Base-by-base conservation (phyloP, 1,140 invertebrate genomes). In the Scaptomyza hsui region DNA sequence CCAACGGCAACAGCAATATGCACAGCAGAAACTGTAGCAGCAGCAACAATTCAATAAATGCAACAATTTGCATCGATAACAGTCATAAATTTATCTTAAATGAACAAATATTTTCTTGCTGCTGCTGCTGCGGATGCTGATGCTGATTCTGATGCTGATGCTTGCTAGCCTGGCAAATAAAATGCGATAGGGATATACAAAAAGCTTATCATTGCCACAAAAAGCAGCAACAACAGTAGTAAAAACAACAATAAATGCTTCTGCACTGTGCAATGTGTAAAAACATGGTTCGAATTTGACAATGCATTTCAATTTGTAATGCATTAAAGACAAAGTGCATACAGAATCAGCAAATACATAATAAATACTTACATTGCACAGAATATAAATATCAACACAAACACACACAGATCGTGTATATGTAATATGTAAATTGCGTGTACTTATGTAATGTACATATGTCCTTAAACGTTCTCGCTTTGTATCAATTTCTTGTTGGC, bases 61-160 rank as follows among this genome's bases (percentile, higher is more conserved):
- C 75, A 65, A 63, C 82, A 88, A 86, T 86, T 86, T 86, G 82
- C 82, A 86, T 61, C 72, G 80, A 80, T 72, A 83, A 86, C 82
- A 82, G 73, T 79, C 81, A 86, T 86, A 88, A 88, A 88, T 88
- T 75, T 86, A 85, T 82, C 82, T 88, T 88, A 89, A 88, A 88
- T 78, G 82, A 88, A 88, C 82, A 88, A 88, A 88, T 85, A 88
- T 78, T 82, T 88, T 78, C 82, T 85, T 83, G 79, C 78, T 77
- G 78, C 74, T 51, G 48, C 29, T 19, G 35, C 2, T 42, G 32
- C 16, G 12, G 26, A 7, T 83, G 78, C 78, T 75, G 78, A 73
- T 48, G 45, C 29, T 19, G 35, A 12, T 41, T 16, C 12, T 18
- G 24, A 26, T 6, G 48, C 29, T 55, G 52, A 18, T 44, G 42